Conservation (phyloP, 23 tunicate genomes). For the Ciona savignyi region DNA sequence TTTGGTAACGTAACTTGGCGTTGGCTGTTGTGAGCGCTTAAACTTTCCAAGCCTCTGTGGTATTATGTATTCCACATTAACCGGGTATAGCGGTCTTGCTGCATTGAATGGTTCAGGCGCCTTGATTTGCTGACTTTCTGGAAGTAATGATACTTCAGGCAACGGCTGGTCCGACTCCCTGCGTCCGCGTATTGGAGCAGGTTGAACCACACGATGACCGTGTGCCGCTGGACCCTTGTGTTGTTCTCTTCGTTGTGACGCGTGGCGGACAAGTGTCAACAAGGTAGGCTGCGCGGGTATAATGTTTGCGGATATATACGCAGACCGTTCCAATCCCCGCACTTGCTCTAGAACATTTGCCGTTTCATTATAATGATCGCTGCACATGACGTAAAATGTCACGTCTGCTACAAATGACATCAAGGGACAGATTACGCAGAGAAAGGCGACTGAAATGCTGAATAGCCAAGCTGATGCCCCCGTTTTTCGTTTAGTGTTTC, state of each 20-base stretch:
- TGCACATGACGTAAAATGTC: conserved; percentile 64
- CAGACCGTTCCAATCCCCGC: background rate
- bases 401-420: conserved; percentile 68
- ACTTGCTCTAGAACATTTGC: conserved; percentile 36
- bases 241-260: background rate
- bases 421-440: conserved; percentile 68
- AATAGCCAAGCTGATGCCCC: conserved; percentile 54
- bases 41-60: background rate
- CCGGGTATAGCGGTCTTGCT: background rate
- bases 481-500: conserved; percentile 14
- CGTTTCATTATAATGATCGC: conserved; percentile 78
- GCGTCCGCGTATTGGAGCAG: background rate
- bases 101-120: background rate
- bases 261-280: background rate
- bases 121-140: background rate
- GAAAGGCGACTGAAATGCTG: conserved; percentile 25
- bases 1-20: background rate
- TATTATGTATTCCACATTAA: background rate
- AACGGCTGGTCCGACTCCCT: background rate
- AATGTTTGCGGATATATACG: background rate
- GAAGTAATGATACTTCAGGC: background rate
- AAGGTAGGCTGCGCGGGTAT: background rate
- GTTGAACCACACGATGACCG: background rate
- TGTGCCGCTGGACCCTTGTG: background rate
- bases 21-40: background rate